Percentiles rank a stretch among this genome's conserved stretches.
Evolutionary conservation across 2,113 vertebrate genomes (phyloP).

Genomic region (Meriones unguiculatus): DNA sequence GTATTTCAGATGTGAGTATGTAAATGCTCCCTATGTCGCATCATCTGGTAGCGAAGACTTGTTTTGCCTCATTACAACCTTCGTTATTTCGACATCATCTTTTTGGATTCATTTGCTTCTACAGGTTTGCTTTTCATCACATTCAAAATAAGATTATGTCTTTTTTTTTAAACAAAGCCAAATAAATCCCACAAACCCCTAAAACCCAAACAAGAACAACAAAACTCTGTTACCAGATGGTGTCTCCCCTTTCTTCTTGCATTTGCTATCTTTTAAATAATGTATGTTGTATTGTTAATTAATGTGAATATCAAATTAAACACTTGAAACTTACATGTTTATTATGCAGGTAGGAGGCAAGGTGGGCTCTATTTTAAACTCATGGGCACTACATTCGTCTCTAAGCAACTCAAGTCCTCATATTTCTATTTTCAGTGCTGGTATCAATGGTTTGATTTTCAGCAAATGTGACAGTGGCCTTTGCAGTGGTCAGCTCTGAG

Average conservation of each 20-base stretch:
- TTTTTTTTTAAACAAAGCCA: slow-evolving; percentile 67
- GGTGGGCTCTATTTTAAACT: slow-evolving; percentile 92
- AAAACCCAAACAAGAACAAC: slow-evolving; percentile 82
- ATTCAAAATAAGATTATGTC: slow-evolving; percentile 86
- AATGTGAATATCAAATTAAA: slow-evolving; percentile 93
- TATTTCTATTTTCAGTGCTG: slow-evolving; percentile 88
- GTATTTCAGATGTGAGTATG: slow-evolving; percentile 90
- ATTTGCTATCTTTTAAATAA: slow-evolving; percentile 91
- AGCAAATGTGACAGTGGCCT: slow-evolving; percentile 90
- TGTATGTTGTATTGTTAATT: slow-evolving; percentile 94
- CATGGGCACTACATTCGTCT: slow-evolving; percentile 86
- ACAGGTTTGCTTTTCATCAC: slow-evolving; percentile 86
- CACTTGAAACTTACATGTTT: slow-evolving; percentile 91
- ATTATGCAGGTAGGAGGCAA: slow-evolving; percentile 93
- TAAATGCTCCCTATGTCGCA: slow-evolving; percentile 89
- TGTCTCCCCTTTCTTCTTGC: slow-evolving; percentile 88
- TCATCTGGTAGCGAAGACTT: slow-evolving; percentile 87
- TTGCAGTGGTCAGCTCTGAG: slow-evolving; percentile 90
- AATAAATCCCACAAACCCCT: slow-evolving; percentile 64
- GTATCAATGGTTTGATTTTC: slow-evolving; percentile 90
- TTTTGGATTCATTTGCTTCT: slow-evolving; percentile 86
- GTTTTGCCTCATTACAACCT: slow-evolving; percentile 86
- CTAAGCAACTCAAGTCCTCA: slow-evolving; percentile 85
- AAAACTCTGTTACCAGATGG: slow-evolving; percentile 89
- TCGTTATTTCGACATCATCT: slow-evolving; percentile 86